Evolutionary conservation across 2,113 vertebrate species (phyloP).

Genomic region (Pleuronectes platessa): DNA sequence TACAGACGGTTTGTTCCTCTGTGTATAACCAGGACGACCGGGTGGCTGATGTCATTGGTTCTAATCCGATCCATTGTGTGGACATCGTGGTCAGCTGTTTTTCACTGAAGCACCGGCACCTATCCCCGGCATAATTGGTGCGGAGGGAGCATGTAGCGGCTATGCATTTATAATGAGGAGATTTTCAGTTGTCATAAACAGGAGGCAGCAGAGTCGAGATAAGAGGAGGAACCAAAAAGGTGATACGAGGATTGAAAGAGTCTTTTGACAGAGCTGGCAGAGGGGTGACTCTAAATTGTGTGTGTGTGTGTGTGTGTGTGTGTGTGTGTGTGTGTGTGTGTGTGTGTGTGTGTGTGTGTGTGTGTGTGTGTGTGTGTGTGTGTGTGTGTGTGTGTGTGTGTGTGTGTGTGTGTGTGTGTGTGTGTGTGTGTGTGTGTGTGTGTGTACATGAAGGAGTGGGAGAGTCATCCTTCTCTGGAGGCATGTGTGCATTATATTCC

Average conservation of each 20-base stretch:
- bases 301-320: constrained; percentile 37
- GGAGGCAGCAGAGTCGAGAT: constrained; percentile 32
- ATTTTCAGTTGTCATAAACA: constrained; percentile 56
- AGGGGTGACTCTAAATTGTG: constrained; percentile 29
- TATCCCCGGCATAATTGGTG: constrained; percentile 54
- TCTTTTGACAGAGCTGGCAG: constrained; percentile 43
- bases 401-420: constrained; percentile 33
- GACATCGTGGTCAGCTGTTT: constrained; percentile 62
- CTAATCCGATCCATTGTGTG: constrained; percentile 51
- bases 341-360: constrained; percentile 31
- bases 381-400: constrained; percentile 24
- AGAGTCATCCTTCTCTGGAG: constrained; percentile 63
- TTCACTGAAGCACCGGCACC: constrained; percentile 38
- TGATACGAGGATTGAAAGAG: constrained; percentile 28
- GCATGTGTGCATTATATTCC: constrained; percentile 47
- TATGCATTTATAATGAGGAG: constrained; percentile 65
- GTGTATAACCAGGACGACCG: constrained; percentile 25
- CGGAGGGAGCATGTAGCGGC: constrained; percentile 49
- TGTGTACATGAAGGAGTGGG: constrained; percentile 47
- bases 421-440: constrained; percentile 11
- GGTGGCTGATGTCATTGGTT: constrained; percentile 60
- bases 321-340: constrained; percentile 19
- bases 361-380: constrained; percentile 36
- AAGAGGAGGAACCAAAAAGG: constrained; percentile 17
- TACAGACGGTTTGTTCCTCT: not conserved